These are phyloP conservation scores for Phylloscopus collybita DNA, from an alignment of 2,797 vertebrate genomes.

Conservation along the genomic window DNA sequence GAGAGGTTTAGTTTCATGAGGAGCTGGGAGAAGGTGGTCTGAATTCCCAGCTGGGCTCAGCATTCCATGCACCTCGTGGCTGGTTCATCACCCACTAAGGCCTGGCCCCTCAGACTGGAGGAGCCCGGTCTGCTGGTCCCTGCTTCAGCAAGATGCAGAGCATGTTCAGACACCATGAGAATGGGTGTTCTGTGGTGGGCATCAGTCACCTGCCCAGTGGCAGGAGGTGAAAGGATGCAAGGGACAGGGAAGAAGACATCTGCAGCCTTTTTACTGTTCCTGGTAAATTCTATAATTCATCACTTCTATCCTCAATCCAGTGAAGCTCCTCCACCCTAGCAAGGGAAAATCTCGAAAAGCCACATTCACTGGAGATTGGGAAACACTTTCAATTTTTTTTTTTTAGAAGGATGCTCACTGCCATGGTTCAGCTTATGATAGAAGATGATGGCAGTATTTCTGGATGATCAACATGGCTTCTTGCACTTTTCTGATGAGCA, in stretches of 20 bases:
- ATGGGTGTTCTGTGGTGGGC: accelerated
- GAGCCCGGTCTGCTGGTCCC: accelerated
- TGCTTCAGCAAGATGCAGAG: background rate
- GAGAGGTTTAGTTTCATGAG: background rate
- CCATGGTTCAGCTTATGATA: background rate
- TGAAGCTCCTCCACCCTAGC: background rate
- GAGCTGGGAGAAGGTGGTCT: background rate
- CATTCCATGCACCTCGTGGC: accelerated
- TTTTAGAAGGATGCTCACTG: background rate
- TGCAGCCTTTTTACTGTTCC: background rate
- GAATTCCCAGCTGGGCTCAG: background rate
- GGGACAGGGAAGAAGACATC: background rate
- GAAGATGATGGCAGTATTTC: background rate
- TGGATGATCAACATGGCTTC: background rate
- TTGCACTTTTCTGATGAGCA: background rate
- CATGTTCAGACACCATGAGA: accelerated
- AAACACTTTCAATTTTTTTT: background rate
- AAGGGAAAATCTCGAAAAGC: background rate
- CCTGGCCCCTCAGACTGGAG: background rate
- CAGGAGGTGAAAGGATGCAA: background rate
- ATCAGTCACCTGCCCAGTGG: accelerated
- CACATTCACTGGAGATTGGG: background rate
- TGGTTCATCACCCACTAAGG: background rate
- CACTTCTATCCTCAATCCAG: background rate
- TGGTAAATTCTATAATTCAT: background rate